These are phyloP conservation scores for Embidobia sp. DNA, from an alignment of 2,888 invertebrate genomes.

Conservation along the genomic window DNA sequence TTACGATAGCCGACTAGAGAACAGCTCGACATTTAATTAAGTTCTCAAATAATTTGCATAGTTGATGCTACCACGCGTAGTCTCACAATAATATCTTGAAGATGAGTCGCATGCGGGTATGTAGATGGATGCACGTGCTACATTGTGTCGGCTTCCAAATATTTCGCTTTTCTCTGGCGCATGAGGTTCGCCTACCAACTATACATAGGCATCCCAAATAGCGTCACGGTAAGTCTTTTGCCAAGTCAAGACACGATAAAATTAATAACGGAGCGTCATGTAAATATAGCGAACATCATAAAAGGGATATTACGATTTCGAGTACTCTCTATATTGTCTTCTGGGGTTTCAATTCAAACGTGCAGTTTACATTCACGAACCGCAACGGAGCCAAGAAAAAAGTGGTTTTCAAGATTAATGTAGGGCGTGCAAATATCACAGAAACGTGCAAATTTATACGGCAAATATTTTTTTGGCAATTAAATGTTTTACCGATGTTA, in stretches of 20 bases:
- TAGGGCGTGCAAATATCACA: not conserved
- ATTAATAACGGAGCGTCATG: conserved; percentile 77
- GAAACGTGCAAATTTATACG: too few species aligned
- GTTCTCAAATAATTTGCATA: conserved; percentile 77
- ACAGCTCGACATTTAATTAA: conserved; percentile 76
- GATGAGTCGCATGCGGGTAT: conserved; percentile 72
- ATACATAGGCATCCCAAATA: conserved; percentile 58
- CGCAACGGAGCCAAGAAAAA: not conserved
- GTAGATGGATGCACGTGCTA: conserved; percentile 68
- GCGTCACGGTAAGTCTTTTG: conserved; percentile 74
- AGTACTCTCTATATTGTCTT: conserved; percentile 63
- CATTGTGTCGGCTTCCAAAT: conserved; percentile 54
- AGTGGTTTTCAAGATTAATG: not conserved
- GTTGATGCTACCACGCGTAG: conserved; percentile 60
- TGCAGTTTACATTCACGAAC: conserved; percentile 20
- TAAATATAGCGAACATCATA: conserved; percentile 76
- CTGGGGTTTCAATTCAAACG: conserved; percentile 25
- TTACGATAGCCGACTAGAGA: conserved; percentile 67
- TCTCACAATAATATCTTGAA: conserved; percentile 76
- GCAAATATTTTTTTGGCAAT: too few species aligned
- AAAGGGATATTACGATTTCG: conserved; percentile 76
- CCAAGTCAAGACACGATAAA: conserved; percentile 69
- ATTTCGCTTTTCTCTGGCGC: conserved; percentile 50
- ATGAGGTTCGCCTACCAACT: conserved; percentile 6
- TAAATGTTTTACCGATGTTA: too few species aligned